Evolutionary conservation across 1,140 invertebrate genomes (phyloP), one percentile per base, ranked within the genome.

Genomic region (Temnothorax longispinosus): DNA sequence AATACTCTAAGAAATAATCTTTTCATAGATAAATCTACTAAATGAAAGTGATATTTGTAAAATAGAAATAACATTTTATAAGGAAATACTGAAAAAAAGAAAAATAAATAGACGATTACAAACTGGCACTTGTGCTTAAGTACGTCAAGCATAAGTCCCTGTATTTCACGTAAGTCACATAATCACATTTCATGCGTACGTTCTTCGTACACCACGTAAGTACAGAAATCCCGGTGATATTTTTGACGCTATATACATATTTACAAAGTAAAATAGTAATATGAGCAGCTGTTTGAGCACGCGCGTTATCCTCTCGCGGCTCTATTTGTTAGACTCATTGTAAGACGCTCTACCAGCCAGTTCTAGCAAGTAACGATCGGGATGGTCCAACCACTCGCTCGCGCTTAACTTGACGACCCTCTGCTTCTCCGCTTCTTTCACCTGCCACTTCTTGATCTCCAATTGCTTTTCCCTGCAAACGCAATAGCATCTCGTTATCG

Each of bases 361-460:
- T 94, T 99, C 98, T 71, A 99, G 95, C 50, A 99, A 96, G 94
- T 97, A 97, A 85, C 98, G 96, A 96, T 99, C 98, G 3, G 98
- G 98, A 96, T 99, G 98, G 94, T 99, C 98, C 88, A 98, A 96
- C 98, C 98, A 99, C 93, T 98, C 98, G 27, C 97, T 96, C 0
- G 97, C 96, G 60, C 97, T 98, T 69, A 98, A 94, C 94, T 98
- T 98, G 4, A 98, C 97, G 32, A 96, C 96, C 65, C 97, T 95
- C 87, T 98, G 97, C 87, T 97, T 96, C 94, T 99, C 98, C 0
- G 97, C 97, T 95, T 99, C 97, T 92, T 97, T 97, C 0, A 98
- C 97, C 93, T 99, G 98, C 98, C 98, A 99, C 90, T 98, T 98
- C 94, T 98, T 98, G 84, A 98, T 97, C 88, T 98, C 98, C 81